Percentiles rank a stretch among this genome's conserved stretches.
Evolutionary conservation across 2,888 invertebrate species (phyloP).

Genomic region (Agapetus fuscipes): DNA sequence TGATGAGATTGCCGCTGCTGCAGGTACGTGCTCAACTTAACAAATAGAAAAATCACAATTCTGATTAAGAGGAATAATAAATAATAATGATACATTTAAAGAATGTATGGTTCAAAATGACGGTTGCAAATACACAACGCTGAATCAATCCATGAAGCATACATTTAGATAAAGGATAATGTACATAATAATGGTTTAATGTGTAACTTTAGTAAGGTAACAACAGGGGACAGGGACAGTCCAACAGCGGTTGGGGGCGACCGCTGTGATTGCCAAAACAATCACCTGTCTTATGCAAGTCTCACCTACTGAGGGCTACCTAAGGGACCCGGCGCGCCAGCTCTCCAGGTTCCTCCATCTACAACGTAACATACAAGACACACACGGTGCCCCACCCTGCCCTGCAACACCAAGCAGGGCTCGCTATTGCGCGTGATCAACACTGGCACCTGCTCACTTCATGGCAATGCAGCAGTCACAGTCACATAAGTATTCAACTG

Average conservation of each 20-base stretch:
- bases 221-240: conserved; percentile 20
- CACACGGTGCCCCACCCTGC: too few species aligned
- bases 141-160: conserved; percentile 20
- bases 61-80: conserved; percentile 9
- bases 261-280: conserved; percentile 19
- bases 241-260: conserved; percentile 17
- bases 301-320: conserved; percentile 4
- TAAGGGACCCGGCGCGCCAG: conserved; percentile 1
- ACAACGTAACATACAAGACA: background rate
- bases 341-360: background rate
- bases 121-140: conserved; percentile 21
- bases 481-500: too few species aligned
- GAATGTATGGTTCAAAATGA: conserved; percentile 21
- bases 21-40: too few species aligned
- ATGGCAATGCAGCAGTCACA: too few species aligned
- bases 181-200: conserved; percentile 12
- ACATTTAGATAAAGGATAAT: conserved; percentile 21
- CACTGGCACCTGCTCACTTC: too few species aligned
- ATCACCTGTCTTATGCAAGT: conserved; percentile 18
- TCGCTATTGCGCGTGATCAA: too few species aligned
- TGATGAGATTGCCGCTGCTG: too few species aligned
- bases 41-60: conserved; percentile 16
- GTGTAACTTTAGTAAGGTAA: conserved; percentile 8
- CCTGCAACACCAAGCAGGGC: background rate
- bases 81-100: conserved; percentile 7